phyloP scores from a whole-genome alignment of 2,888 invertebrate genomes.

The Chrysolina haemoptera region DNA sequence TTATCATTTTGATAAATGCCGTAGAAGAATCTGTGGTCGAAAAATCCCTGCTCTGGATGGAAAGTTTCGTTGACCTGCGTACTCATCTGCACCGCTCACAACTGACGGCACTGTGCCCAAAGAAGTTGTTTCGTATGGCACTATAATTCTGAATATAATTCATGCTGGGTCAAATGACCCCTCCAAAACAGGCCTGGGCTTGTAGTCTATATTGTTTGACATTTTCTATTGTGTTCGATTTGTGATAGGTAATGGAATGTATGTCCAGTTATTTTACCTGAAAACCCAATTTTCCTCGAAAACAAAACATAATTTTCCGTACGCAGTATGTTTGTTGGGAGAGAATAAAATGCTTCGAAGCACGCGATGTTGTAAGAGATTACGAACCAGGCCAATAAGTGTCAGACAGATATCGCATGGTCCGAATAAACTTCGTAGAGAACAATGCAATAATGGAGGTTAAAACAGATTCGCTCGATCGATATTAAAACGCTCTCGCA shows the following conservation, averaged over 20 bases:
- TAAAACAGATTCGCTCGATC: not conserved
- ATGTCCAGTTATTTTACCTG: not conserved
- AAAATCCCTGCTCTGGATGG: no score
- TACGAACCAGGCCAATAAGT: conserved; percentile 21
- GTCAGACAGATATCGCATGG: conserved; percentile 20
- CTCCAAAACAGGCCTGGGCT: no score
- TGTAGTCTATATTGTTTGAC: not conserved
- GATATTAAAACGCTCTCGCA: not conserved
- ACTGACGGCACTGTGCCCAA: no score
- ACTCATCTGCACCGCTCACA: no score
- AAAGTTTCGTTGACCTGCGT: no score
- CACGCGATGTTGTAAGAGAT: conserved; percentile 20
- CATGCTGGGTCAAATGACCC: no score
- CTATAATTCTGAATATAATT: no score
- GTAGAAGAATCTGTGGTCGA: no score
- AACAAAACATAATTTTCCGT: not conserved
- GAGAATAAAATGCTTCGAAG: not conserved
- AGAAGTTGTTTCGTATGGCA: no score
- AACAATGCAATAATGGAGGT: not conserved
- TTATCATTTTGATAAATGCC: no score
- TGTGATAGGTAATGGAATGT: not conserved
- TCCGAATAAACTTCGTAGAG: conserved; percentile 13
- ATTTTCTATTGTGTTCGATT: not conserved
- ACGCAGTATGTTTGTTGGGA: not conserved
- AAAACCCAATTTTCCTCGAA: conserved; percentile 2